Evolutionary conservation across 2,888 invertebrate genomes (phyloP).

Genomic region (Diogma glabrata): DNA sequence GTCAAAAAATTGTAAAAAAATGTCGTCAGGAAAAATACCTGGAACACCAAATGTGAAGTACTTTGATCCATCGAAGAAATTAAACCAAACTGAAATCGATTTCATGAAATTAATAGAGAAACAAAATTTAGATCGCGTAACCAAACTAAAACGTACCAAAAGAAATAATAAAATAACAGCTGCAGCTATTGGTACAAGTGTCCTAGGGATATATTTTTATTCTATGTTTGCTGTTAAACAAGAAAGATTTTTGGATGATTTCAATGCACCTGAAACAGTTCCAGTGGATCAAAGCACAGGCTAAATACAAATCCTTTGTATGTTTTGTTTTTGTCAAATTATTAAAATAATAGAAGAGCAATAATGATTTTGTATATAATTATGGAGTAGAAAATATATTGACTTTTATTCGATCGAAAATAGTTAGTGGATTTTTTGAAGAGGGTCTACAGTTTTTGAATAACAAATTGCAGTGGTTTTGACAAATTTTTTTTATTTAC

Average conservation of each 20-base stretch:
- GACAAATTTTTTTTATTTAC: too few species aligned
- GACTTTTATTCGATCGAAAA: too few species aligned
- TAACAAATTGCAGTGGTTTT: too few species aligned
- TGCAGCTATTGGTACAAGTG: conserved; percentile 49
- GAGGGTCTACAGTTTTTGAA: too few species aligned
- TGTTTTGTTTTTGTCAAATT: too few species aligned
- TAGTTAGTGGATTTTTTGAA: too few species aligned
- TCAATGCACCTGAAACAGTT: conserved; percentile 67
- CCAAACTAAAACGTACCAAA: conserved; percentile 47
- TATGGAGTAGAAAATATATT: too few species aligned
- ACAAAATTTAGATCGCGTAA: conserved; percentile 61
- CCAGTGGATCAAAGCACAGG: not conserved
- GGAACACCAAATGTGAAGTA: conserved; percentile 43
- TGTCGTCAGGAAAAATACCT: conserved; percentile 30
- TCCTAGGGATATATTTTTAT: conserved; percentile 71
- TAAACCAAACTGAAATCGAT: conserved; percentile 54
- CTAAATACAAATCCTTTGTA: too few species aligned
- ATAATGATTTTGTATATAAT: too few species aligned
- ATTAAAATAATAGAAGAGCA: too few species aligned
- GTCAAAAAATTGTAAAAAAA: too few species aligned
- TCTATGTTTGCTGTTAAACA: conserved; percentile 79
- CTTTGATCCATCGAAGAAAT: conserved; percentile 28
- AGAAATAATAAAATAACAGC: conserved; percentile 57
- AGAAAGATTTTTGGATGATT: conserved; percentile 88
- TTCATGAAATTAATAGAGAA: conserved; percentile 71